Percentiles rank a stretch among this genome's conserved stretches.
Evolutionary conservation across 2,888 invertebrate genomes (phyloP).

Genomic region (Leptinotarsa tumamoca): DNA sequence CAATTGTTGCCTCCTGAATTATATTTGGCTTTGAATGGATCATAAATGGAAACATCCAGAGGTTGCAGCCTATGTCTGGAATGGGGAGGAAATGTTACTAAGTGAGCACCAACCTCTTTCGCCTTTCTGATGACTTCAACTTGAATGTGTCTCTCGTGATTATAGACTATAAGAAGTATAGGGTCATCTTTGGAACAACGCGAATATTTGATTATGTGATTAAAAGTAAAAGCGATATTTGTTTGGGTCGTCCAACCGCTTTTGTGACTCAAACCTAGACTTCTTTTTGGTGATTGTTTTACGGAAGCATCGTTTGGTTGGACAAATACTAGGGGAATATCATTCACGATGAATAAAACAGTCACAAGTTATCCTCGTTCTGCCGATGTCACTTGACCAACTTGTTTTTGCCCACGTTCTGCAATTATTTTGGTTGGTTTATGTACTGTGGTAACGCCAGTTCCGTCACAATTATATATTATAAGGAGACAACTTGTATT

Average conservation of each 20-base stretch:
- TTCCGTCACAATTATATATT: background rate
- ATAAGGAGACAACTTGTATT: no score
- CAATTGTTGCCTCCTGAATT: background rate
- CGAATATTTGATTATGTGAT: conserved; percentile 23
- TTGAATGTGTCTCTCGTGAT: conserved; percentile 58
- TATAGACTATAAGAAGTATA: conserved; percentile 57
- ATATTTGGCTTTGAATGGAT: conserved; percentile 25
- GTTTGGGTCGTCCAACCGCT: conserved; percentile 11
- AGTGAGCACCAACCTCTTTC: conserved; percentile 59
- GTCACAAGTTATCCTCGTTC: background rate
- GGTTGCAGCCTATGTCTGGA: conserved; percentile 53
- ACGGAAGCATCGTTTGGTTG: background rate
- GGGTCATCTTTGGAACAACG: conserved; percentile 35
- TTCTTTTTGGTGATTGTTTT: background rate
- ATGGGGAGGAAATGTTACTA: conserved; percentile 60
- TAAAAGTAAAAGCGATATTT: background rate
- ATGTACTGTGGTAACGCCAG: background rate
- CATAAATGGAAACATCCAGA: conserved; percentile 50
- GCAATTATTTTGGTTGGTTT: background rate
- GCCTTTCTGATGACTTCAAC: conserved; percentile 52
- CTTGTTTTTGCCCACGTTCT: background rate
- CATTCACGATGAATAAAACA: conserved; percentile 1
- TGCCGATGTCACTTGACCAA: conserved; percentile 4
- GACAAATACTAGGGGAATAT: background rate
- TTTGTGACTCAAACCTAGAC: background rate